These are phyloP conservation scores for Lumbricus terrestris DNA, from an alignment of 2,888 invertebrate genomes.

Conservation along the genomic window DNA sequence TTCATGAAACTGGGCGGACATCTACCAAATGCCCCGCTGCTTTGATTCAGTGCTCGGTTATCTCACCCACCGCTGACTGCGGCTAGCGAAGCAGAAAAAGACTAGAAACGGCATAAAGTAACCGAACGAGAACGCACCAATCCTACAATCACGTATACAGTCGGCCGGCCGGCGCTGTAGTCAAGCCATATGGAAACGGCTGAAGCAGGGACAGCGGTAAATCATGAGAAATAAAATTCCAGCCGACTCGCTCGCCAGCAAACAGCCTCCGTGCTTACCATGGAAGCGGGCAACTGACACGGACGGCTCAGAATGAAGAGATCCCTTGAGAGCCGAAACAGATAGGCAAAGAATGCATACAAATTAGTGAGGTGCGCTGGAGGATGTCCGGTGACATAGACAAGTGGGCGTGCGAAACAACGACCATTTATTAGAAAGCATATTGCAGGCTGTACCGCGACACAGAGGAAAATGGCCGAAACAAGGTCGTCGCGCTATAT, in stretches of 20 bases:
- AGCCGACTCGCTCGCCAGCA: background rate
- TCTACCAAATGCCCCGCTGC: background rate
- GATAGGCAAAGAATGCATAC: slow-evolving; percentile 5
- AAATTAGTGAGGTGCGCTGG: background rate
- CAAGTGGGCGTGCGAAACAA: background rate
- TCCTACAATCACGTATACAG: background rate
- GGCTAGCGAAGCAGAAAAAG: background rate
- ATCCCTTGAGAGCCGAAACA: background rate
- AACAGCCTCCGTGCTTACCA: background rate
- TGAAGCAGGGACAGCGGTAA: background rate
- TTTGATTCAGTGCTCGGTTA: background rate
- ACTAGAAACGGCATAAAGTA: background rate
- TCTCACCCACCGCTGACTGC: too few relatives aligned
- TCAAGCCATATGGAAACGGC: background rate
- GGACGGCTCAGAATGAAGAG: background rate
- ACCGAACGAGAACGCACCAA: background rate
- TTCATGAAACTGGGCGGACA: background rate
- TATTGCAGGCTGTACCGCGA: background rate
- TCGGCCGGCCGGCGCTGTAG: background rate
- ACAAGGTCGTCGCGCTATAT: background rate
- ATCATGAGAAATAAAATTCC: background rate
- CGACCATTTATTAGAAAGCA: background rate
- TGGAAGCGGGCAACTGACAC: background rate
- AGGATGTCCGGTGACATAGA: background rate
- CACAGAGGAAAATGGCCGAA: background rate